Evolutionary conservation across 1,140 invertebrate genomes (phyloP), one percentile per base, ranked within the genome.

Genomic region (Hylyphantes graminicola): DNA sequence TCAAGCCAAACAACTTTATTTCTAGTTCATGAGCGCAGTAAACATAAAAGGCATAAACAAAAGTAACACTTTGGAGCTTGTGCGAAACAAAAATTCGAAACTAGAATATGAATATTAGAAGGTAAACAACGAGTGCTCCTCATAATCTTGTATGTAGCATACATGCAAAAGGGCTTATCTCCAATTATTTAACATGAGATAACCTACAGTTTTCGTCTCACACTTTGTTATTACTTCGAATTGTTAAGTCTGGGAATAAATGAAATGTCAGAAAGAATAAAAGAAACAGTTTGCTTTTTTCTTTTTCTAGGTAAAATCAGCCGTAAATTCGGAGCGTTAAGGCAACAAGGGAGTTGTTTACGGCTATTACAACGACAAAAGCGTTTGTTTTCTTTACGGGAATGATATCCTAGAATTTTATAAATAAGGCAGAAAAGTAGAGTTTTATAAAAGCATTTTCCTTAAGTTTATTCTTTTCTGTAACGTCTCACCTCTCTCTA

Each of bases 241-340:
- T 51, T 15, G 67, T 68, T 68, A 51, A 68, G 15, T 48, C 11
- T 51, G 13, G 0, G 13, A 50, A 68, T 51, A 51, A 68, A 51
- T 51, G 48, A n/a, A 50, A 68, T 51, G 48, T n/a, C 67, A 9
- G n/a, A n/a, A 8, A 6, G 48, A 51, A 50, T 68, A 51, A 68
- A 68, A 53, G 67, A 68, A 68, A n/a, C n/a, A 1, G 15, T 68
- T 68, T 51, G 48, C 53, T 68, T 51, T 51, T 51, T 13, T 13
- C 48, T 68, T 68, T 51, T 50, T 17, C 48, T 68, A 51, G n/a
- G 12, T 4, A 15, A 68, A 68, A 70, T 70, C 67, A 53, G 48
- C 53, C 48, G 48, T 70, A 70, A 70, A 70, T 70, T 53, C 67
- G 15, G 12, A n/a, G 67, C 13, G 48, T 70, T 67, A 67, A 67